phyloP scores from a whole-genome alignment of 2,888 invertebrate genomes.

The Drosophila longiperda region DNA sequence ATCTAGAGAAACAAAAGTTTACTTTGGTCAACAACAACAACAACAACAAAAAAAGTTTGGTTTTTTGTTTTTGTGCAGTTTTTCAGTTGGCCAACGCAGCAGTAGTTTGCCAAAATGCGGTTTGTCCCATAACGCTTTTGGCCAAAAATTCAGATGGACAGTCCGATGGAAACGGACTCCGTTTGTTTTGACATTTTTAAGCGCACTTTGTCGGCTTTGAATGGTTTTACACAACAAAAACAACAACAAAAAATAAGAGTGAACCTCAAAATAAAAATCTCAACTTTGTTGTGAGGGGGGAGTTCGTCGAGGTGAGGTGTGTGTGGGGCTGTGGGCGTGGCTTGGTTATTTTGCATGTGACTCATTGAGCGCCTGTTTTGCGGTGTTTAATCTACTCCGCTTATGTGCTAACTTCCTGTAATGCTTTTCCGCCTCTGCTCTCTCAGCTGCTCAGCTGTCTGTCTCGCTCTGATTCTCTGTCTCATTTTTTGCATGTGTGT shows the following conservation, averaged over 20 bases:
- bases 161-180: constrained; percentile 17
- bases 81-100: constrained; percentile 14
- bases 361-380: constrained; percentile 80
- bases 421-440: constrained; percentile 26
- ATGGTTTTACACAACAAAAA: constrained; percentile 30
- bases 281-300: constrained; percentile 42
- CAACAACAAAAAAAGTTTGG: constrained; percentile 17
- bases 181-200: constrained; percentile 74
- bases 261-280: constrained; percentile 34
- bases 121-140: constrained; percentile 23
- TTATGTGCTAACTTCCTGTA: constrained; percentile 69
- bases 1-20: constrained; percentile 29
- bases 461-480: constrained; percentile 3
- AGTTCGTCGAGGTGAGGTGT: constrained; percentile 9
- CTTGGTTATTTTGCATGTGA: constrained; percentile 63
- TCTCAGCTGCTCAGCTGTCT: constrained; percentile 8
- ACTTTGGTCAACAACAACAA: constrained; percentile 1
- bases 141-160: constrained; percentile 40
- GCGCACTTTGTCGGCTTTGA: constrained; percentile 76
- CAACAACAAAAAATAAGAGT: constrained; percentile 1
- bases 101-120: constrained; percentile 42
- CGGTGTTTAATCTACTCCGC: constrained; percentile 81
- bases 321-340: too few relatives aligned
- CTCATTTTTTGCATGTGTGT: constrained; percentile 11
- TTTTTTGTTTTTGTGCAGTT: constrained; percentile 11